These are phyloP conservation scores for Dasysyrphus tricinctus DNA, from an alignment of 2,888 invertebrate species.

Conservation along the genomic window DNA sequence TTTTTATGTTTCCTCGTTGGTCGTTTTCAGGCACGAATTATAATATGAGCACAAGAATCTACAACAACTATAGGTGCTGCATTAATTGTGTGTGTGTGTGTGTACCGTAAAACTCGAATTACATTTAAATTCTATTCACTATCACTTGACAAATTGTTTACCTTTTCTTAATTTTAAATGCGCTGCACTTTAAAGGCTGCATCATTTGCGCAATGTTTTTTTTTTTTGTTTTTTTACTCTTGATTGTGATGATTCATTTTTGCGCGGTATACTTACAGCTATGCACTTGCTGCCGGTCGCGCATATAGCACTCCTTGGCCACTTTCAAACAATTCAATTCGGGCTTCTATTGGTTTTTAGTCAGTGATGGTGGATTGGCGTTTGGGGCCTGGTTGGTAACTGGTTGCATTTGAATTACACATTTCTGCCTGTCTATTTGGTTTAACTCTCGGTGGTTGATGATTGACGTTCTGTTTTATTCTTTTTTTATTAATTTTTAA, in stretches of 20 bases:
- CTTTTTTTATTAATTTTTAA: slow-evolving; percentile 35
- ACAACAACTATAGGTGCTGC: background rate
- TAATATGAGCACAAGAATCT: slow-evolving; percentile 19
- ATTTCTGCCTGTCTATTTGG: slow-evolving; percentile 59
- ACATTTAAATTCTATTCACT: slow-evolving; percentile 48
- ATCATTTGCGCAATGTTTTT: slow-evolving; percentile 31
- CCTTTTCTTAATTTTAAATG: slow-evolving; percentile 53
- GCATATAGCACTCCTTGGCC: slow-evolving; percentile 40
- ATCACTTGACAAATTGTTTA: slow-evolving; percentile 70
- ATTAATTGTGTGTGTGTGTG: background rate
- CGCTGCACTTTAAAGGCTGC: slow-evolving; percentile 58
- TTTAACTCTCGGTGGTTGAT: slow-evolving; percentile 45
- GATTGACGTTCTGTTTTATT: slow-evolving; percentile 69
- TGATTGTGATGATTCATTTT: slow-evolving; percentile 69
- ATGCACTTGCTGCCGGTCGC: slow-evolving; percentile 9
- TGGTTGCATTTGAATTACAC: slow-evolving; percentile 69
- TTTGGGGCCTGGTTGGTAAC: background rate
- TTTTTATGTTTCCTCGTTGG: slow-evolving; percentile 17
- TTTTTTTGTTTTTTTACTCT: slow-evolving; percentile 21
- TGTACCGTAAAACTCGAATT: slow-evolving; percentile 32
- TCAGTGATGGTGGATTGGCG: slow-evolving; percentile 1
- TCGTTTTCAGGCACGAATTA: background rate
- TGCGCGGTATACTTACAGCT: slow-evolving; percentile 9
- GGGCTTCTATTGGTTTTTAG: slow-evolving; percentile 68
- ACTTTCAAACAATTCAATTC: slow-evolving; percentile 72